Evolutionary conservation across 1,140 invertebrate species (phyloP), one percentile per base, ranked within the genome.

Genomic region (Psix sp.): DNA sequence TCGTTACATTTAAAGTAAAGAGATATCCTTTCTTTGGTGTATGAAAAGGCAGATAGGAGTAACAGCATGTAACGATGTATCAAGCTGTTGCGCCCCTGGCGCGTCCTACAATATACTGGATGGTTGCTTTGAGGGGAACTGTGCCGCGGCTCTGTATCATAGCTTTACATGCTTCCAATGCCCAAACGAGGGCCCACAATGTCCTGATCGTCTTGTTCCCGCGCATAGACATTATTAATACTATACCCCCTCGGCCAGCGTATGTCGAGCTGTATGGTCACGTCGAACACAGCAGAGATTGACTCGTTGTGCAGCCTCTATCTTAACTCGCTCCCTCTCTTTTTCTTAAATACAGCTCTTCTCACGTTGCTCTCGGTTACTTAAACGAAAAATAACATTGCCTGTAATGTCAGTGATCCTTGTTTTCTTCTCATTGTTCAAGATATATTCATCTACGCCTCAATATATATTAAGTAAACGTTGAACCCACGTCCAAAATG

Each of bases 61-160:
- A 84, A 83, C 81, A 82, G 78, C 82, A 82, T 86, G 84, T 86
- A 86, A 86, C 84, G 83, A 86, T 86, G 84, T 84, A 86, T 85
- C 84, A 86, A 84, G 81, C 85, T 84, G 82, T 85, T 86, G 84
- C 83, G 85, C 84, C 84, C 84, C 82, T 80, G 84, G 84, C 84
- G 83, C 82, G 85, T 84, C 80, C 82, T 80, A 80, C 82, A 80
- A 83, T 83, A n/a, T n/a, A 74, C 76, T 78, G 81, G 77, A 83
- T 80, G 79, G 80, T 80, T 74, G 84, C 83, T 84, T 86, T 85
- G 84, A 85, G 76, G 72, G 60, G 78, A 75, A 79, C 79, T 78
- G 82, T 77, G 78, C 77, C 72, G 67, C 71, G 77, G 79, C 80
- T 80, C 79, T 84, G 84, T 76, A 85, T 84, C 84, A 83, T 82